Evolutionary conservation across 92 coral and sea anemone species (phyloP), one percentile per base, ranked within the genome.

Genomic region (Galaxea fascicularis): DNA sequence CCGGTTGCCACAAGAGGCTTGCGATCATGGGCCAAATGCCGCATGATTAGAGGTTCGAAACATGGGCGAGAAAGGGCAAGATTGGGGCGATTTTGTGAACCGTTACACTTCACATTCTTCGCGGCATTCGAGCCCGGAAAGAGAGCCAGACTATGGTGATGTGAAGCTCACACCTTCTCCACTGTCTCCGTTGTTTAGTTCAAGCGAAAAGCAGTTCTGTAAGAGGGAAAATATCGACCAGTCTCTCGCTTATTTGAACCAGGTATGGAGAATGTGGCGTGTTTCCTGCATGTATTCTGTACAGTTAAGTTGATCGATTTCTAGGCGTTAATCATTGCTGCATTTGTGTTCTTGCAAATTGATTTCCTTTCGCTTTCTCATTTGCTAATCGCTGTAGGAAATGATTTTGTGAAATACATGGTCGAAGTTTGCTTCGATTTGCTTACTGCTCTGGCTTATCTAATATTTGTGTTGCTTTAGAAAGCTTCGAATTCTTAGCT

Each of bases 221-320:
- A 79, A 89, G 49, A 85, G 98, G 45, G 98, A 95, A 73, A 95
- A 97, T 68, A 86, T 97, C 20, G 99, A 97, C 30, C 99, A 97
- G 66, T 93, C 98, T 46, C 82, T 97, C 31, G 96, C 99, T 4
- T 97, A 91, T 63, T 81, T 97, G 76, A 97, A 97, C 79, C 99
- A 97, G 97, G 99, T 97, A 56, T 58, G 47, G 1, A 25, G n/a
- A 27, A 65, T 14, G 39, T 73, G 22, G 76, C 66, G 46, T 65
- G 17, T 26, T 56, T 31, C 29, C 22, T 6, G 1, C 16, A 0
- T 7, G 10, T 66, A 9, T 8, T 18, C 20, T 65, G 17, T 16
- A 31, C 28, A 41, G 16, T 28, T 27, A 21, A 3, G 20, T 46
- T 0, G 15, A 16, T 64, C 74, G 31, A 78, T 65, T 15, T 52